phyloP scores from a whole-genome alignment of 2,888 invertebrate genomes.

The Dicyrtoma fusca region DNA sequence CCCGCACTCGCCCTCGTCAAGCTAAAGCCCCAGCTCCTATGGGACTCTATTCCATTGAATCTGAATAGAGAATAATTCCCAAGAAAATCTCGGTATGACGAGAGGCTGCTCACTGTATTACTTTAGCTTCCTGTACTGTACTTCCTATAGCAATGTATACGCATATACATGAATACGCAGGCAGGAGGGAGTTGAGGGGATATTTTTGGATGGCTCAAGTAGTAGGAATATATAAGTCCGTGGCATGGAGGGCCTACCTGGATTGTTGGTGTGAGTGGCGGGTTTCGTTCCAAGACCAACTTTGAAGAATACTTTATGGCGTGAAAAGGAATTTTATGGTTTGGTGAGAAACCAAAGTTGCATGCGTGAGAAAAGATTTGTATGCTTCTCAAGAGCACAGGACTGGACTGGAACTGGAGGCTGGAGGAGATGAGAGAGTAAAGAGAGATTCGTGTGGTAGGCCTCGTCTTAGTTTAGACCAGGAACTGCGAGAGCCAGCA shows the following conservation, averaged over 20 bases:
- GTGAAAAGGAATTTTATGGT: conserved; percentile 24
- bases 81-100: too few species aligned
- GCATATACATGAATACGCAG: too few species aligned
- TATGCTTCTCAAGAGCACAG: neutral
- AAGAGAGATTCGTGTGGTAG: neutral
- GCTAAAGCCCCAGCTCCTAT: too few species aligned
- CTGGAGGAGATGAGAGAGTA: neutral
- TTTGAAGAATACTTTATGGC: neutral
- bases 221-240: too few species aligned
- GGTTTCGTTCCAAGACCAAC: neutral
- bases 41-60: too few species aligned
- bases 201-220: too few species aligned
- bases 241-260: neutral
- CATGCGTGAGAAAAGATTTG: conserved; percentile 18
- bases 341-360: conserved; percentile 23
- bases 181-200: too few species aligned
- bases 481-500: neutral
- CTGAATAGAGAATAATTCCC: too few species aligned
- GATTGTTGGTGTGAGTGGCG: neutral
- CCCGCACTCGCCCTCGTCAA: too few species aligned
- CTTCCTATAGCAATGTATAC: too few species aligned
- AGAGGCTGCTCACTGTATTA: too few species aligned
- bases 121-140: too few species aligned
- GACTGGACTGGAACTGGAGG: neutral
- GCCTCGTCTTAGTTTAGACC: neutral